Evolutionary conservation across 37 sponge, comb jelly and placozoan genomes (phyloP).

Genomic region (Mnemiopsis leidyi): DNA sequence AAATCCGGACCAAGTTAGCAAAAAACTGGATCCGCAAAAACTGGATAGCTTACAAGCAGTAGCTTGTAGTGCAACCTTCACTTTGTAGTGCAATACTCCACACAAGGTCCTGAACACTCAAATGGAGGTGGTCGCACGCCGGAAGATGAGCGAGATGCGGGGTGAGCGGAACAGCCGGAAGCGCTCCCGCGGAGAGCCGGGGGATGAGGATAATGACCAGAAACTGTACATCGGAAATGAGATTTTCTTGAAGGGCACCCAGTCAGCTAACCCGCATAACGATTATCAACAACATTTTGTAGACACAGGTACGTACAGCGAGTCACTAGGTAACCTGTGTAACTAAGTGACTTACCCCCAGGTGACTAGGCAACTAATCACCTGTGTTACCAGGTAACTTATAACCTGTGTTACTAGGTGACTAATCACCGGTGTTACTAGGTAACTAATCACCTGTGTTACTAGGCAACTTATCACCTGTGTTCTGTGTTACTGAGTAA

Average conservation of each 20-base stretch:
- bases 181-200: background rate
- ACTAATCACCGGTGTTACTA: too few species aligned
- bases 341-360: background rate
- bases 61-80: too few species aligned
- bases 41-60: too few species aligned
- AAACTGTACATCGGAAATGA: conserved; percentile 60
- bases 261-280: conserved; percentile 89
- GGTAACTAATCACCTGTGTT: too few species aligned
- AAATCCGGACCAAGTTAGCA: too few species aligned
- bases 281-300: conserved; percentile 97
- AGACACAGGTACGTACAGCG: conserved; percentile 71
- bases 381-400: too few species aligned
- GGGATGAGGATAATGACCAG: conserved; percentile 46
- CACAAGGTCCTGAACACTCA: conserved; percentile 41
- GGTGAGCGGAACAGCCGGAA: background rate
- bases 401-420: too few species aligned
- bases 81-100: too few species aligned
- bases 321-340: background rate
- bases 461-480: too few species aligned
- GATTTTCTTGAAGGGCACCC: conserved; percentile 75
- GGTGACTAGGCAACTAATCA: too few species aligned
- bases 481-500: too few species aligned
- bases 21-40: too few species aligned
- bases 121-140: conserved; percentile 15
- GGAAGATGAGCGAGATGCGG: conserved; percentile 1